Percentiles rank a stretch among this genome's conserved stretches.
Conservation (phyloP, 2,113 vertebrate genomes). For the Grammomys surdaster region DNA sequence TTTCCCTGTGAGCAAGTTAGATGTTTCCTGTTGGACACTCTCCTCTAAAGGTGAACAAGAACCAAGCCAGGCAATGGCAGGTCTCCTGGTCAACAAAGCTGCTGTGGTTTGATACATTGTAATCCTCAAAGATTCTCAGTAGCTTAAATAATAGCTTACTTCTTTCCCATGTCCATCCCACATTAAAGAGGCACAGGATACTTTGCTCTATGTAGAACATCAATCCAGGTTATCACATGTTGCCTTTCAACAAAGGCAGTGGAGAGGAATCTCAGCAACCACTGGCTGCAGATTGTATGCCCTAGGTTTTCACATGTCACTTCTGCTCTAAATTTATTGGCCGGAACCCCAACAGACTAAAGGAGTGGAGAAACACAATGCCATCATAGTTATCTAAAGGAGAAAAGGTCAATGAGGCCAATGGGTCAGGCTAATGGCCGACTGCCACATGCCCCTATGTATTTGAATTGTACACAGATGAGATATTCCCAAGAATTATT, state of each 20-base stretch:
- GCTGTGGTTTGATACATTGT: neutral
- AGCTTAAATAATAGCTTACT: neutral
- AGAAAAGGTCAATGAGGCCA: neutral
- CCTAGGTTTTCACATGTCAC: neutral
- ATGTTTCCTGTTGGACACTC: neutral
- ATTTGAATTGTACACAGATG: neutral
- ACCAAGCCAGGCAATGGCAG: neutral
- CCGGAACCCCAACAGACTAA: neutral
- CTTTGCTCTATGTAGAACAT: neutral
- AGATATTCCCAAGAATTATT: neutral
- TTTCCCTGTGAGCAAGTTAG: neutral
- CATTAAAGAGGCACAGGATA: accelerated
- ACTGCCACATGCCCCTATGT: neutral
- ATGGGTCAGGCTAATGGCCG: neutral
- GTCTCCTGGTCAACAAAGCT: neutral
- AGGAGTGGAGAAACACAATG: neutral
- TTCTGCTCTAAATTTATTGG: neutral
- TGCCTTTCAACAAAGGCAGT: neutral
- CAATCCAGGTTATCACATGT: neutral
- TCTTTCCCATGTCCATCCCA: neutral
- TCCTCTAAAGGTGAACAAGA: accelerated
- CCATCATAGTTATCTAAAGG: neutral
- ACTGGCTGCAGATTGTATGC: neutral
- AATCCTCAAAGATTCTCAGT: neutral
- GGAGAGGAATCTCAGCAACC: neutral